phyloP scores from a whole-genome alignment of 2,113 vertebrate species.

The human (Homo sapiens) region DNA sequence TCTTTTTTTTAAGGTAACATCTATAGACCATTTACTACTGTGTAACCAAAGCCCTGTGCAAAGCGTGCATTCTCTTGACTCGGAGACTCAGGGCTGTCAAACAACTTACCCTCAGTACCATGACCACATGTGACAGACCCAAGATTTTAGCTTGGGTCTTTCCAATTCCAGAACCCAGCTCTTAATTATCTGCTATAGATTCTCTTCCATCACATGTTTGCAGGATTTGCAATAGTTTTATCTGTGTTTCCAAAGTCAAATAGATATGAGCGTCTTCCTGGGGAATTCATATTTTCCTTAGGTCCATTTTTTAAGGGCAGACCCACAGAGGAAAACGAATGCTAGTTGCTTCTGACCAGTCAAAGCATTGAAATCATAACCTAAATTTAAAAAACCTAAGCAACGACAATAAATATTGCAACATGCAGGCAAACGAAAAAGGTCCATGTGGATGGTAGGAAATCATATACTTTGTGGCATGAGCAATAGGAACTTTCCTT shows the following conservation, averaged over 20 bases:
- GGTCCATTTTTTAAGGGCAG: not conserved
- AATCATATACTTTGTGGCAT: not conserved
- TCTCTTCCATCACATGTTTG: not conserved
- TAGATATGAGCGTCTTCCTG: not conserved
- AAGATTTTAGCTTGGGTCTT: not conserved
- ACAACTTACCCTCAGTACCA: not conserved
- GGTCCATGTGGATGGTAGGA: not conserved
- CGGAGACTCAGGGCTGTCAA: not conserved
- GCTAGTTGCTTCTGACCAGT: conserved; percentile 27
- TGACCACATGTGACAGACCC: not conserved
- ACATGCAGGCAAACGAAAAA: not conserved
- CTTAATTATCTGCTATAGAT: not conserved
- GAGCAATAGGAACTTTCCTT: conserved; percentile 42
- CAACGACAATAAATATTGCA: conserved; percentile 44
- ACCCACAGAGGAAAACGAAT: conserved; percentile 24
- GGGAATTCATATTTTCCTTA: conserved; percentile 31
- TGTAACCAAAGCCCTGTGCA: not conserved
- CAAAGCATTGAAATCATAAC: conserved; percentile 42
- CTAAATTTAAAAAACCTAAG: conserved; percentile 16
- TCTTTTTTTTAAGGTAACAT: not conserved
- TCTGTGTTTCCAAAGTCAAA: conserved; percentile 26
- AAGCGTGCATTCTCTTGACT: not conserved
- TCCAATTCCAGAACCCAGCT: not conserved
- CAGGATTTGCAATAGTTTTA: not conserved
- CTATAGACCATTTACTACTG: not conserved